Conservation (phyloP, 2,888 invertebrate genomes). For the Vanessa cardui region DNA sequence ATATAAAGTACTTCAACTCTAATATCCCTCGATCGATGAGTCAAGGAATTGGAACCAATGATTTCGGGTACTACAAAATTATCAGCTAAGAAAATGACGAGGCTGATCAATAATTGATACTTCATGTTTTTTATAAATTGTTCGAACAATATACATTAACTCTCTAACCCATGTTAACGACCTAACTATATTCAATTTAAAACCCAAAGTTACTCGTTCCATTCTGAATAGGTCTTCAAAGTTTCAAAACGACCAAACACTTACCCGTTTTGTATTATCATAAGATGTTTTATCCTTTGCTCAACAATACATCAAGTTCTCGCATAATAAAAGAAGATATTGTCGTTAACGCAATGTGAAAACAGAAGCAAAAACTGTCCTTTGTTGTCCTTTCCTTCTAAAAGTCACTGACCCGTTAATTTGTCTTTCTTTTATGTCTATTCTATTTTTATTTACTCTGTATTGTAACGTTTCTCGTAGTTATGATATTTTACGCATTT, state of each 20-base stretch:
- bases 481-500: not conserved
- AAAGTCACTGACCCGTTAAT: conserved; percentile 28
- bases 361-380: conserved; percentile 28
- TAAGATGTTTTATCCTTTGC: conserved; percentile 35
- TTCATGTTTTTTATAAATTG: not conserved
- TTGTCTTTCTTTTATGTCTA: conserved; percentile 11
- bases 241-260: conserved; percentile 17
- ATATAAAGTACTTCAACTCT: too few species aligned
- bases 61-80: too few species aligned
- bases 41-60: too few species aligned
- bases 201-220: not conserved
- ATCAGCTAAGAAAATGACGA: too few species aligned
- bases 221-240: conserved; percentile 9
- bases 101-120: not conserved
- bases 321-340: conserved; percentile 29
- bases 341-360: conserved; percentile 24
- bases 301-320: conserved; percentile 31
- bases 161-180: not conserved
- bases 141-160: not conserved
- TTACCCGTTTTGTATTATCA: conserved; percentile 21
- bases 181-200: not conserved
- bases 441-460: conserved; percentile 2
- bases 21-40: too few species aligned
- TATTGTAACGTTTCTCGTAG: not conserved
- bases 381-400: conserved; percentile 30